Evolutionary conservation across 2,797 vertebrate genomes (phyloP).

Genomic region (Simalia tracyae): DNA sequence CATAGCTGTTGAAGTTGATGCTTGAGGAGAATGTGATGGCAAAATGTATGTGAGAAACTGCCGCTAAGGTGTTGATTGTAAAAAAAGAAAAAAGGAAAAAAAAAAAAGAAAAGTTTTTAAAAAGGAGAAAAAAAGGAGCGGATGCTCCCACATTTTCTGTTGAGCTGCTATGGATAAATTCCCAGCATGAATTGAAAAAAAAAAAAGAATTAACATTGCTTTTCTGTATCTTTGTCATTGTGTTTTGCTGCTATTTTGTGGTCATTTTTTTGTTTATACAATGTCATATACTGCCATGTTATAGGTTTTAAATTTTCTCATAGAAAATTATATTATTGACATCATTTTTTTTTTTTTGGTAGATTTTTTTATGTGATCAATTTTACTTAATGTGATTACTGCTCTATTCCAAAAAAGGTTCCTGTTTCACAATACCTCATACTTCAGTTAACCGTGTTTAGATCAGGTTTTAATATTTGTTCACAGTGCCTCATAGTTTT

Average conservation of each 20-base stretch:
- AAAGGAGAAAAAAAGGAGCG: conserved; percentile 73
- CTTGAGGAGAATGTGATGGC: conserved; percentile 78
- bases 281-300: conserved; percentile 93
- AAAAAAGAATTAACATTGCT: conserved; percentile 78
- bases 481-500: conserved; percentile 79
- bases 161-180: conserved; percentile 93
- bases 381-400: conserved; percentile 90
- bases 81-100: conserved; percentile 67
- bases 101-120: conserved; percentile 66
- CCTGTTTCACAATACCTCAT: conserved; percentile 95
- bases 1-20: conserved; percentile 73
- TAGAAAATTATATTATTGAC: conserved; percentile 95
- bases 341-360: conserved; percentile 79
- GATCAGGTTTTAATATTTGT: conserved; percentile 74
- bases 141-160: conserved; percentile 77
- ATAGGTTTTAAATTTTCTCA: conserved; percentile 91
- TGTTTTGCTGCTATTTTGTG: conserved; percentile 97
- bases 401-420: conserved; percentile 94
- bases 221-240: conserved; percentile 83
- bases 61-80: conserved; percentile 85
- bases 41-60: conserved; percentile 79
- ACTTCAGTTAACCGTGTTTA: conserved; percentile 84
- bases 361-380: conserved; percentile 84
- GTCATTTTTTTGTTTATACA: conserved; percentile 82
- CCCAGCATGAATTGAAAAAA: conserved; percentile 84